A percentile compares a stretch with the other conserved stretches of the same genome.
Conservation (phyloP, 2,113 vertebrate species). For the Indicator maculatus region DNA sequence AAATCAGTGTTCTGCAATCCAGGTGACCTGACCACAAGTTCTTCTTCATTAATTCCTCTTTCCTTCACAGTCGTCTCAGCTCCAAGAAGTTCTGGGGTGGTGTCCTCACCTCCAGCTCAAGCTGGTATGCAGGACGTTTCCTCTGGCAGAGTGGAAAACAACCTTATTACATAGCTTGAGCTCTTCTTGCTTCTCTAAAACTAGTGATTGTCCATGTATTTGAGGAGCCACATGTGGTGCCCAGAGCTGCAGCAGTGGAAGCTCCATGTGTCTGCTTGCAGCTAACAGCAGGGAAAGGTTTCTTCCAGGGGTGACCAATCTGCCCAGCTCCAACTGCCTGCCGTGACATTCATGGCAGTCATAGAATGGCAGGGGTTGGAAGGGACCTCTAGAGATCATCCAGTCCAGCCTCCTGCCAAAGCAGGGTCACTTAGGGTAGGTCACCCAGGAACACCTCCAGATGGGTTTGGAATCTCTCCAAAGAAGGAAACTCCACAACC, state of each 20-base stretch:
- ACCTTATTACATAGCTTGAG: background rate
- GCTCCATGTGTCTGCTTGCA: background rate
- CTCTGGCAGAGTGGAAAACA: background rate
- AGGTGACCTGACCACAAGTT: background rate
- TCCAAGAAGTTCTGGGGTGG: background rate
- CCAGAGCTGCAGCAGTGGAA: background rate
- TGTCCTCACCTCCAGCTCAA: background rate
- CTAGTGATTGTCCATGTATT: background rate
- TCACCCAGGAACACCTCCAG: no score
- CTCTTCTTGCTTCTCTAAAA: background rate
- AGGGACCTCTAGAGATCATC: no score
- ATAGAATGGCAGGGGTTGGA: no score
- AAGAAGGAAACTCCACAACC: no score
- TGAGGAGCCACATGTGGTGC: rapidly evolving
- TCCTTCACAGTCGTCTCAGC: background rate
- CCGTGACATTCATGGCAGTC: background rate
- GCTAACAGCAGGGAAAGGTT: background rate
- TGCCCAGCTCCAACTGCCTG: background rate
- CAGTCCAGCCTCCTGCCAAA: no score
- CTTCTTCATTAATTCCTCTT: background rate
- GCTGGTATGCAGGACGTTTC: background rate
- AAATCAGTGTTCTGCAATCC: background rate
- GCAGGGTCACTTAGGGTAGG: no score
- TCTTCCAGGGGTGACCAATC: background rate
- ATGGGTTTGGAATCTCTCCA: no score